These are phyloP conservation scores for Heliconius himera DNA, from an alignment of 1,140 invertebrate genomes.

Conservation along the genomic window DNA sequence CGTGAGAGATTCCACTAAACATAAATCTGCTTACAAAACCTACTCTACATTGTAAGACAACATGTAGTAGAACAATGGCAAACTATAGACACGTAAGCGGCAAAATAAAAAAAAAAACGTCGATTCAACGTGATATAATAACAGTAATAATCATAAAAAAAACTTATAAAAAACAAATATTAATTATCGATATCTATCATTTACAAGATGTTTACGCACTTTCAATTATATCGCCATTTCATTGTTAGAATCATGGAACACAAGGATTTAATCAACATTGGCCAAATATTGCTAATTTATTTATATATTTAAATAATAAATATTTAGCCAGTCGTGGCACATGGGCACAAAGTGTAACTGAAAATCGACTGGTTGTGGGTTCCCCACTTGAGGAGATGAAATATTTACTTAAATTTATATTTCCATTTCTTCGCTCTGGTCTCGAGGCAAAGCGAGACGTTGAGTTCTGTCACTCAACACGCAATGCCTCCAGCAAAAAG, in stretches of 20 bases:
- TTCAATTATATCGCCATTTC: not conserved
- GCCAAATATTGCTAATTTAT: not conserved
- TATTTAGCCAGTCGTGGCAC: no score
- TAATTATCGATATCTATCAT: not conserved
- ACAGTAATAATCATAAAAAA: not conserved
- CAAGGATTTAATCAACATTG: not conserved
- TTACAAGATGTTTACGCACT: not conserved
- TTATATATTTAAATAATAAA: not conserved
- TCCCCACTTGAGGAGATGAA: no score
- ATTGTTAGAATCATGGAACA: not conserved
- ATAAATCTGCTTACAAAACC: slow-evolving; percentile 7
- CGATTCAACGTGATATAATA: not conserved
- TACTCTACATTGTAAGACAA: not conserved
- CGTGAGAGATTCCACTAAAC: not conserved
- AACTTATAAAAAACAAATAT: not conserved
- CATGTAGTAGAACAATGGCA: slow-evolving; percentile 6
- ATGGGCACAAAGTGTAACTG: no score
- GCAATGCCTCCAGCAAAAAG: no score
- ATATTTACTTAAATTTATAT: no score
- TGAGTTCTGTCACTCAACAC: no score
- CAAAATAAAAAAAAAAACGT: slow-evolving; percentile 5
- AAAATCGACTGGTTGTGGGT: no score
- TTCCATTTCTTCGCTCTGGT: no score
- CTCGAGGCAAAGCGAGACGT: no score
- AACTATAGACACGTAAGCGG: slow-evolving; percentile 1